Evolutionary conservation across 1,140 invertebrate species (phyloP), one percentile per base, ranked within the genome.

Genomic region (Leucophenga varia): DNA sequence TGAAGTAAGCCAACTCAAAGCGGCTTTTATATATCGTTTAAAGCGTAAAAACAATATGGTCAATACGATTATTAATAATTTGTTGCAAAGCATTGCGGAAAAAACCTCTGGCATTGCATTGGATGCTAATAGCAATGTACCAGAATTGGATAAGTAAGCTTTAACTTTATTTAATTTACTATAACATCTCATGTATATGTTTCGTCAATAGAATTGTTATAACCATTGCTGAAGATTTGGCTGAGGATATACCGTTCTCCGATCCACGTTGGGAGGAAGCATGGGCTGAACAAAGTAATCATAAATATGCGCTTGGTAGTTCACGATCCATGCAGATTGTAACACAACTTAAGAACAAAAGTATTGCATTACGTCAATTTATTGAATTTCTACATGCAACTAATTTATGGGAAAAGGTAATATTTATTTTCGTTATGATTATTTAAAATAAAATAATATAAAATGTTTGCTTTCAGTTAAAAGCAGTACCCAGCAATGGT

Each of bases 231-330:
- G 79, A 82, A 47, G 87, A 92, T 63, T 77, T 96, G 41, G 84
- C 95, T 35, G 88, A 96, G 75, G 93, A 96, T 77, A 85, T 86
- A 53, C 94, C 93, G 6, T 84, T 86, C 2, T 84, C 88, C 37
- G 93, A 97, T 82, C 93, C 93, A 2, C 79, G 93, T 55, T 95
- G 87, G 90, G 81, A 81, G 34, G 58, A 76, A 49, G 49, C 55
- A 47, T 28, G 61, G 9, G 47, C 50, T 7, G 51, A 64, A 14
- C 44, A 58, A 10, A 54, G 57, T 6, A 36, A 39, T 6, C 51
- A 57, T 40, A 59, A 61, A 9, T 41, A 65, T 55, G 75, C 76
- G 12, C 61, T 85, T n/a, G 84, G 83, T 12, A 83, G 82, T 54
- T 85, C 83, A 1, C 76, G 80, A 28, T 88, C 90, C 2, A 82